Base-by-base conservation (phyloP, 2,113 vertebrate genomes). In the Tenrec ecaudatus region DNA sequence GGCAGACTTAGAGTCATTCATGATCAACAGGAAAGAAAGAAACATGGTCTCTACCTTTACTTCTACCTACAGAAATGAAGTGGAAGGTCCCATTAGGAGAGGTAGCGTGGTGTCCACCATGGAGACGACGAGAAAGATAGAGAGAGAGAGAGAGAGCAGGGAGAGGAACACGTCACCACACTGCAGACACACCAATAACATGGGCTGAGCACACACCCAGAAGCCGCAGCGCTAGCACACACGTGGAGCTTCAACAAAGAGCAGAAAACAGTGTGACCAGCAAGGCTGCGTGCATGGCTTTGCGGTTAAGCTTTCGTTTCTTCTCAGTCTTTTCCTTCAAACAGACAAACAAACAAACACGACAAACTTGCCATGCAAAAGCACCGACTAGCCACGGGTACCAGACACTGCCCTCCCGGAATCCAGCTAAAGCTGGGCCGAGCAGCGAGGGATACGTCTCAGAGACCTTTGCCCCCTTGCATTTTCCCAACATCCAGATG, bases 31-130 rank as follows among this genome's bases (percentile, higher is more conserved):
- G 33, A 27, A 15, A 66, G 97, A 92, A 98, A 98, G 98, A 96
- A 98, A 98, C 98, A 96, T 69, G 66, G 95, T 97, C 95, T 98
- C 98, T 99, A 99, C 99, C 99, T 99, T 99, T 99, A 98, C 99
- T 99, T 99, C 99, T 99, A 99, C 99, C 99, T 99, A 99, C 95
- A 98, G 97, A 97, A 95, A 98, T 95, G 98, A 98, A 98, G 98
- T 94, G 96, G 97, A 94, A 97, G 81, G 0, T 98, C 97, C 98
- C 96, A 68, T 97, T 96, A 97, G 96, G 95, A 94, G 93, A 98
- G 91, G 96, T 97, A 96, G 96, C 95, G 97, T 88, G 89, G 84
- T 97, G 97, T 99, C 98, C 98, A 78, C 93, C 98, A 96, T 0
- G 95, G 93, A 97, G 97, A 83, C 97, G 79, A 96, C 89, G 58